Base-by-base conservation (phyloP, 2,113 vertebrate genomes). In the Phrynocephalus versicolor region DNA sequence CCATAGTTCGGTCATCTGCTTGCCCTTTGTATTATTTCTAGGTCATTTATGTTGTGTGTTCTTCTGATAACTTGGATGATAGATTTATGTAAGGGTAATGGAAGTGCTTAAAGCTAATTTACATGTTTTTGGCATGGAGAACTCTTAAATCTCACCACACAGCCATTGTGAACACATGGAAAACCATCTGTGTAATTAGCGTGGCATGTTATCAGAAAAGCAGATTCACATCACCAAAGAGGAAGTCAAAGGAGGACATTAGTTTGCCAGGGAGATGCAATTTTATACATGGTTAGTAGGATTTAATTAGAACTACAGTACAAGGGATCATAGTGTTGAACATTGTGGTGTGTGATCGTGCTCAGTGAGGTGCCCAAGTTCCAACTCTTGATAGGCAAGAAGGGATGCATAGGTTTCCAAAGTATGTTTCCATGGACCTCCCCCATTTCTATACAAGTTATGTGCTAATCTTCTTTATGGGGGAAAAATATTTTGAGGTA, bases 11-110 rank as follows among this genome's bases (percentile, higher is more conserved):
- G 35, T 82, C 84, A 87, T 74, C 10, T 1, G 13, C 82, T 55
- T 70, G 2, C 86, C 71, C 79, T 3, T 91, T 85, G 72, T 41
- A 84, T 89, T 85, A 71, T 71, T 89, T 86, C 65, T 69, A 33
- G 73, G 37, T 80, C 37, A 65, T 10, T 15, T 25, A 70, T 82
- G 72, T 77, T 33, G 58, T 81, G 27, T 14, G 37, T 55, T 60
- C 70, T 58, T 51, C 2, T 58, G 69, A 45, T 80, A 39, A 83
- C 35, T 65, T 60, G 19, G 60, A 78, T n/a, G 41, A 89, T 0
- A 82, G 78, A 74, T 39, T 51, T 65, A 1, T 71, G 58, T 82
- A 76, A 88, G 62, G 5, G 13, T 1, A 30, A 72, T 67, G 33
- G 79, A 57, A 75, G 75, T 81, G 78, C 58, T 65, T 81, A 57